Percentiles rank a stretch among this genome's conserved stretches.
phyloP scores from a whole-genome alignment of 2,113 vertebrate genomes.

The Indicator indicator region DNA sequence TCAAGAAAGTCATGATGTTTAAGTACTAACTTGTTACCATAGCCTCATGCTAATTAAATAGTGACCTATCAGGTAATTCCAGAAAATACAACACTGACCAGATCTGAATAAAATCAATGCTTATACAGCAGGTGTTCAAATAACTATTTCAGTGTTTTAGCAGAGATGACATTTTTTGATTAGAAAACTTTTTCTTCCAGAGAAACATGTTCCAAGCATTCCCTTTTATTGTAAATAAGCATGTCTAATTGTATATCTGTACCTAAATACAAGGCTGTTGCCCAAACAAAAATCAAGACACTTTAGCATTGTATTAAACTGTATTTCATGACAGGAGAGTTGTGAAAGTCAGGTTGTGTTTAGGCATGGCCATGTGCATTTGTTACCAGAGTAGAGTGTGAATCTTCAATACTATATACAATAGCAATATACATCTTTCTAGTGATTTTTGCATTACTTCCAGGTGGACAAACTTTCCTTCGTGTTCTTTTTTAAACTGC shows the following conservation, averaged over 20 bases:
- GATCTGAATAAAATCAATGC: background rate
- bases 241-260: background rate
- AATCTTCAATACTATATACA: background rate
- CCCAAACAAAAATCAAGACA: background rate
- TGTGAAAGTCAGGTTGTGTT: background rate
- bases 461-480: background rate
- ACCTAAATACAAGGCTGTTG: background rate
- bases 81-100: background rate
- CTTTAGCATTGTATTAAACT: background rate
- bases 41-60: background rate
- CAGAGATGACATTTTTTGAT: background rate
- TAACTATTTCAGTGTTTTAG: background rate
- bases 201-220: background rate
- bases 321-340: background rate
- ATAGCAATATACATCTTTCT: background rate
- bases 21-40: background rate
- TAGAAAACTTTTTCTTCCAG: background rate
- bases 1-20: background rate
- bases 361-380: fast-evolving
- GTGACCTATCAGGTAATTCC: background rate
- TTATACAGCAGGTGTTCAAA: background rate
- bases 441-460: background rate
- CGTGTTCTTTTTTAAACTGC: background rate
- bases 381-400: background rate
- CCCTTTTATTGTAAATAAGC: background rate